Conservation (phyloP, 1,140 invertebrate species). For the Drosophila littoralis region DNA sequence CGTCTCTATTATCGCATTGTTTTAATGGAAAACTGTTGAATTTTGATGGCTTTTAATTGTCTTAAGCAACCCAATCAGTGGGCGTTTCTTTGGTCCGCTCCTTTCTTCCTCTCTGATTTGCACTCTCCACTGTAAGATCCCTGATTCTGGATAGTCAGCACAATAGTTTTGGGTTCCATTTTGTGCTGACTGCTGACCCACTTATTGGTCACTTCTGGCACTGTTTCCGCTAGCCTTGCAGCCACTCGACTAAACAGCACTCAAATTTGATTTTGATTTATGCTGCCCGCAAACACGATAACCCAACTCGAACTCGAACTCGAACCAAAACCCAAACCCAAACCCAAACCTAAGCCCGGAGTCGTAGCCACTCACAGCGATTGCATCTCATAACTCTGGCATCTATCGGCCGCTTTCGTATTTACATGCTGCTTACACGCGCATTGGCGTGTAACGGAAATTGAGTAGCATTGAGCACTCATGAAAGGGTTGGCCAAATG, state of each 20-base stretch:
- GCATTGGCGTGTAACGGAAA: conserved; percentile 78
- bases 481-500: conserved; percentile 68
- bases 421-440: conserved; percentile 81
- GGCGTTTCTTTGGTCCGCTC: background rate
- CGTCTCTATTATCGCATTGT: conserved; percentile 50
- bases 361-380: conserved; percentile 42
- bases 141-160: conserved; percentile 49
- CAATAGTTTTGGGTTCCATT: conserved; percentile 66
- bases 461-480: conserved; percentile 54
- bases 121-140: background rate
- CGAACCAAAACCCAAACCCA: background rate
- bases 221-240: conserved; percentile 56
- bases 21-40: conserved; percentile 78
- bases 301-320: background rate
- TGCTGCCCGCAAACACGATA: conserved; percentile 62
- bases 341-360: background rate
- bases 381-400: conserved; percentile 78
- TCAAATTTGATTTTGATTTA: conserved; percentile 83
- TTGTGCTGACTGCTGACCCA: conserved; percentile 75
- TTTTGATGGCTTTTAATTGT: conserved; percentile 80
- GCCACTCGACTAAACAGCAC: conserved; percentile 81
- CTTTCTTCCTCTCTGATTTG: conserved; percentile 16
- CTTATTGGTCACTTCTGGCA: conserved; percentile 78
- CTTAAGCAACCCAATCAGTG: conserved; percentile 69
- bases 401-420: conserved; percentile 74